phyloP scores from a whole-genome alignment of 2,888 invertebrate genomes.

The Kryphioiulus occultus region DNA sequence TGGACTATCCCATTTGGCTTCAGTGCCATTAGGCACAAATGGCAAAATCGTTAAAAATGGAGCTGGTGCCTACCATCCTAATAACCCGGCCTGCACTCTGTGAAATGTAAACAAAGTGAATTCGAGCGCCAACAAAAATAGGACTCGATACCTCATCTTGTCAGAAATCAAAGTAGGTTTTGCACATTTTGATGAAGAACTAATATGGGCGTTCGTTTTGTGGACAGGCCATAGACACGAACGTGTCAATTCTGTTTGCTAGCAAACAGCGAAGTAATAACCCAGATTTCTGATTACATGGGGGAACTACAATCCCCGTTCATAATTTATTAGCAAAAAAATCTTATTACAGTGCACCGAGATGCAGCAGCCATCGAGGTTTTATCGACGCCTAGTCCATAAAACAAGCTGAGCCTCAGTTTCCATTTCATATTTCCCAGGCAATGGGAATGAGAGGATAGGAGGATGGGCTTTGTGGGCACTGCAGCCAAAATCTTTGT shows the following conservation, averaged over 20 bases:
- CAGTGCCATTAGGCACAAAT: background rate
- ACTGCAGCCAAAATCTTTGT: background rate
- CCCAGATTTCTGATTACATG: background rate
- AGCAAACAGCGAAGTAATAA: background rate
- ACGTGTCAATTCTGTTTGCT: background rate
- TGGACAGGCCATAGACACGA: background rate
- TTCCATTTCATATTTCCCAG: background rate
- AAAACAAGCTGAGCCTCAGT: background rate
- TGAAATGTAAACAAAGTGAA: background rate
- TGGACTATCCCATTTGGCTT: background rate
- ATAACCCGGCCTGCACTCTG: background rate
- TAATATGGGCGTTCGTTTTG: background rate
- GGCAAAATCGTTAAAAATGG: background rate
- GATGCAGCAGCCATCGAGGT: too few relatives aligned
- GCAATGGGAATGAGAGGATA: background rate
- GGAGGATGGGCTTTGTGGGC: background rate
- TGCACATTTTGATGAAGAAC: background rate
- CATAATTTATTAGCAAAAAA: slow-evolving; percentile 27
- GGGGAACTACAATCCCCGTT: background rate
- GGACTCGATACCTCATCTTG: background rate
- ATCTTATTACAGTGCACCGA: background rate
- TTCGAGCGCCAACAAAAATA: background rate
- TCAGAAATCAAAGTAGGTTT: background rate
- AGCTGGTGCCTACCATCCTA: background rate
- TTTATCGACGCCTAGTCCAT: background rate